Conservation (phyloP, 2,888 invertebrate genomes). For the Amphipyra berbera region DNA sequence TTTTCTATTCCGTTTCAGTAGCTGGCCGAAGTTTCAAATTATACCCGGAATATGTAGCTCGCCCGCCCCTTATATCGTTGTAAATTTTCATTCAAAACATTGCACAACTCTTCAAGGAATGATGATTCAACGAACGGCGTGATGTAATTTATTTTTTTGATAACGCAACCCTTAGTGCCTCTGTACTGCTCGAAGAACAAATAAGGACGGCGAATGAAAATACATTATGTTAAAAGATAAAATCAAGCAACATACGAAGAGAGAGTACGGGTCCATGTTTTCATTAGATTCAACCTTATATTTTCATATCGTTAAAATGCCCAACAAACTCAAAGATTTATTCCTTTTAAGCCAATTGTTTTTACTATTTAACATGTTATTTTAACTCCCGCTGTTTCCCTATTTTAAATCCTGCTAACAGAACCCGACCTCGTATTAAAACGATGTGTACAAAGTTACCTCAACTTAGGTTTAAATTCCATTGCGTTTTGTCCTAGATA, state of each 20-base stretch:
- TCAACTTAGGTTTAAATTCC: not conserved
- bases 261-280: not conserved
- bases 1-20: too few species aligned
- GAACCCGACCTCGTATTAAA: constrained; percentile 2
- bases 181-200: too few species aligned
- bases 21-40: too few species aligned
- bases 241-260: not conserved
- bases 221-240: constrained; percentile 2
- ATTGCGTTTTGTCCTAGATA: not conserved
- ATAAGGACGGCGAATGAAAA: not conserved
- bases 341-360: constrained; percentile 40
- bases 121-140: too few species aligned
- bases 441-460: not conserved
- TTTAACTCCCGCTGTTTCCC: constrained; percentile 21
- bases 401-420: constrained; percentile 39
- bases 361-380: constrained; percentile 38
- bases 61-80: too few species aligned
- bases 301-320: constrained; percentile 9
- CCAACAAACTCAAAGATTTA: constrained; percentile 27
- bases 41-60: too few species aligned
- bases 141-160: too few species aligned
- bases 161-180: too few species aligned
- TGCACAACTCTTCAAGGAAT: too few species aligned
- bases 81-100: too few species aligned
- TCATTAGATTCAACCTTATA: constrained; percentile 4